Percentiles rank a stretch among this genome's conserved stretches.
Evolutionary conservation across 2,113 vertebrate species (phyloP).

Genomic region (Erythrolamprus reginae): DNA sequence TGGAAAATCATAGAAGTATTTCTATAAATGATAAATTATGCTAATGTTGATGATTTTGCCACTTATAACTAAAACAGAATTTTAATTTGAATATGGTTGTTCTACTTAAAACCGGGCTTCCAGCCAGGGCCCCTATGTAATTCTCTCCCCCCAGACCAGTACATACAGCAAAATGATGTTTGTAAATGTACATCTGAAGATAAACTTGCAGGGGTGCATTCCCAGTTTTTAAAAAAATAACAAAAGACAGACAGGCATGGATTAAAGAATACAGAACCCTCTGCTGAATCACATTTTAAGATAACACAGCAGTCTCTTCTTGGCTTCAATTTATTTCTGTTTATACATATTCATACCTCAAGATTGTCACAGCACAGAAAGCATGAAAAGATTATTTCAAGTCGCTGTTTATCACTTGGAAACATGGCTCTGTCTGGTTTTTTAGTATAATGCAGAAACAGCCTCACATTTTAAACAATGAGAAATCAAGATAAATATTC

Average conservation of each 20-base stretch:
- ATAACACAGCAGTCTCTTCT: not conserved
- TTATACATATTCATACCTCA: not conserved
- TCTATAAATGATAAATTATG: not conserved
- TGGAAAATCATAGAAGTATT: not conserved
- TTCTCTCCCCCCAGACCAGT: too few relatives aligned
- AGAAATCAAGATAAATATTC: not conserved
- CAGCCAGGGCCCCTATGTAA: not conserved
- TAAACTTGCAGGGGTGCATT: conserved; percentile 40
- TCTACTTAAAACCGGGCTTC: not conserved
- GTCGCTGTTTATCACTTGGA: not conserved
- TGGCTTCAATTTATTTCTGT: not conserved
- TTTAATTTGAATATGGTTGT: not conserved
- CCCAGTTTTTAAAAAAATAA: conserved; percentile 54
- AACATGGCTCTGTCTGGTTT: not conserved
- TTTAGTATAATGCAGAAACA: not conserved
- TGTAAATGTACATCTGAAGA: conserved; percentile 50
- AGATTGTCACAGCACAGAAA: not conserved
- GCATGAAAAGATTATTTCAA: not conserved
- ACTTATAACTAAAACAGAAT: not conserved
- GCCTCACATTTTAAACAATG: not conserved
- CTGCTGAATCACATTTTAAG: not conserved
- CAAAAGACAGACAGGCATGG: conserved; percentile 19
- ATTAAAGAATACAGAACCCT: conserved; percentile 4
- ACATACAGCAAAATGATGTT: not conserved
- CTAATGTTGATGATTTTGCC: not conserved